Base-by-base conservation (phyloP, 2,797 vertebrate species). In the Pantherophis alleghaniensis region DNA sequence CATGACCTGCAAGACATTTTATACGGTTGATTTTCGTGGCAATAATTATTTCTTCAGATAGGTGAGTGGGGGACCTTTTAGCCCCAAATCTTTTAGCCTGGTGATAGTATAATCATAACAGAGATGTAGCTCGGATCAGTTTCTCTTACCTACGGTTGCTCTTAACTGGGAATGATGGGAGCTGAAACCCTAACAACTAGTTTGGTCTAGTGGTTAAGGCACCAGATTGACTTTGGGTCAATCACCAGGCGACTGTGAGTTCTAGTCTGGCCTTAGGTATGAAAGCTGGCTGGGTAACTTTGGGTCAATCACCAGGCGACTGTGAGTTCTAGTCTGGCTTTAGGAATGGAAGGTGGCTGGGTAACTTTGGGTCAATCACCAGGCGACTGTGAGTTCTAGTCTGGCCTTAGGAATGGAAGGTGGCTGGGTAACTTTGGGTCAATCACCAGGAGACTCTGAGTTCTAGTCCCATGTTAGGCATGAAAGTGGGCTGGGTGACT, bases 1-100 rank as follows among this genome's bases (percentile, higher is more conserved):
- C 96, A 99, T 98, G 95, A 99, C 99, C 99, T 99, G 97, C n/a
- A 94, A 90, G 86, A 89, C 18, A 57, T 4, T 20, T 92, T 20
- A 32, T 10, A 16, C 66, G 7, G n/a, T 32, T 28, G 10, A 12
- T 32, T 88, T 88, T 59, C 9, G 11, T 22, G 18, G 55, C 74
- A 47, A 11, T 47, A 22, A 22, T 42, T 22, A 22, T 83, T 83
- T 83, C 74, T 83, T 42, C 37, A 11, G 9, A 22, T 5, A 83
- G 37, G 32, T 42, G 3, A 7, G 32, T 42, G 7, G 69, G 69
- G 32, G 32, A 42, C 10, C 74, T 22, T 79, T 42, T 42, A 79
- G 74, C 18, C 18, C 74, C 74, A 24, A 42, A 79, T 7, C 7
- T 42, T 42, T 42, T 11, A 83, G 20, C 74, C 37, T 11, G 74